Evolutionary conservation across 2,797 vertebrate genomes (phyloP), one percentile per base, ranked within the genome.

Genomic region (Gobio occitaniae): DNA sequence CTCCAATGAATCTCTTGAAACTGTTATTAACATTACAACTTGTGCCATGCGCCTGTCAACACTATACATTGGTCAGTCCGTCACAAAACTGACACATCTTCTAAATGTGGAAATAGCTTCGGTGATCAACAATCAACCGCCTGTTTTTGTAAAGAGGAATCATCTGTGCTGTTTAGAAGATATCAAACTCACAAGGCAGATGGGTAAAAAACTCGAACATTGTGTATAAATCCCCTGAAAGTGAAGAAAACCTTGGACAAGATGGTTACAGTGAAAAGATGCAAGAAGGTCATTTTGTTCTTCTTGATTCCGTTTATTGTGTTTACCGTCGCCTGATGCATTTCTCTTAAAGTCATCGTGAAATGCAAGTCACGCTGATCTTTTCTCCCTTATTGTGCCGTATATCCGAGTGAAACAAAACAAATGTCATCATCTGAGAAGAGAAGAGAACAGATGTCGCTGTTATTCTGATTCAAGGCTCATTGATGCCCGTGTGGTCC

Each of bases 171-270:
- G 88, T 93, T 77, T 93, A 91, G 93, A 93, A 94, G 92, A 93
- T 93, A 93, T 92, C 92, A 91, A 91, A 92, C 94, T 94, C 92
- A 92, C 90, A 92, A 93, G 92, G 93, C 93, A 93, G 93, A 93
- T 89, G 91, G 91, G 88, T 90, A 90, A 92, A 90, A 92, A 92
- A 91, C 89, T 92, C 89, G 91, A 92, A 92, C 90, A 87, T 87
- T 90, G 91, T 85, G 70, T 88, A 84, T 83, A 84, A 89, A 86
- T 85, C 89, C 85, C 78, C 89, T 87, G 86, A 90, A 90, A 90
- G 84, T 87, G 84, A 59, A 90, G 92, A 88, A 87, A 85, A 91
- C 90, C 87, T 75, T 70, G 89, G 91, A 90, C 88, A 93, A 91
- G 87, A 92, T 93, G 92, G 90, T 90, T 90, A 86, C 86, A 86